These are phyloP conservation scores for Tetramorium parvispinum DNA, from an alignment of 1,140 invertebrate genomes.

Conservation along the genomic window DNA sequence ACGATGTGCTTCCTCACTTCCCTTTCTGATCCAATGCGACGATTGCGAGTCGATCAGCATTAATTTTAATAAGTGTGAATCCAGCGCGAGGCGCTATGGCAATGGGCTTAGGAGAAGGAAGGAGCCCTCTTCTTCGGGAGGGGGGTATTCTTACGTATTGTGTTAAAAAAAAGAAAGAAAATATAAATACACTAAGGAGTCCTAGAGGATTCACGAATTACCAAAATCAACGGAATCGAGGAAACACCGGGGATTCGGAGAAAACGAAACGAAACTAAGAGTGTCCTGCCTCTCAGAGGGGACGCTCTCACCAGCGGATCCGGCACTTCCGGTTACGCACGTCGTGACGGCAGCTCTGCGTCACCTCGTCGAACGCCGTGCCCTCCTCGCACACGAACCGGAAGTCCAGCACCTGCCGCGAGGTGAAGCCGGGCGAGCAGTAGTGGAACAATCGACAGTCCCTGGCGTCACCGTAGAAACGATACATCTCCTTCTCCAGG, in stretches of 20 bases:
- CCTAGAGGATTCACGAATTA: slow-evolving; percentile 82
- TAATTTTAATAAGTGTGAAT: slow-evolving; percentile 84
- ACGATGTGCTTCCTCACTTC: not conserved
- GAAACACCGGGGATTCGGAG: slow-evolving; percentile 36
- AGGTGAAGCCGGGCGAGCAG: slow-evolving; percentile 87
- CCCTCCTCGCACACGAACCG: slow-evolving; percentile 87
- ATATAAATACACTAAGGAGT: slow-evolving; percentile 72
- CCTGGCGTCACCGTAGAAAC: slow-evolving; percentile 87
- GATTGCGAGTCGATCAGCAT: slow-evolving; percentile 60
- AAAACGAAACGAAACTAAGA: not conserved
- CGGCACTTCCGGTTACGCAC: slow-evolving; percentile 76
- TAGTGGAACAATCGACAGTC: slow-evolving; percentile 88
- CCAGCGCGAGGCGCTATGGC: slow-evolving; percentile 79
- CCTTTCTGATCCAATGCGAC: slow-evolving; percentile 27
- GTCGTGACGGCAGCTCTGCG: slow-evolving; percentile 85
- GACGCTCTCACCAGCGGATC: slow-evolving; percentile 72
- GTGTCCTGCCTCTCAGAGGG: not conserved
- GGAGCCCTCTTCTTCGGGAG: slow-evolving; percentile 36
- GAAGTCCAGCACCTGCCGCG: slow-evolving; percentile 87
- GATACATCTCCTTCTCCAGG: slow-evolving; percentile 86
- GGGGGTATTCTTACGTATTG: slow-evolving; percentile 14
- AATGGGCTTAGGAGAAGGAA: slow-evolving; percentile 69
- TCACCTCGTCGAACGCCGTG: slow-evolving; percentile 86
- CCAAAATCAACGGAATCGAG: slow-evolving; percentile 79
- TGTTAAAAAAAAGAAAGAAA: slow-evolving; percentile 26